Conservation (phyloP, 2,797 vertebrate species). For the Acanthurus leucopareius region DNA sequence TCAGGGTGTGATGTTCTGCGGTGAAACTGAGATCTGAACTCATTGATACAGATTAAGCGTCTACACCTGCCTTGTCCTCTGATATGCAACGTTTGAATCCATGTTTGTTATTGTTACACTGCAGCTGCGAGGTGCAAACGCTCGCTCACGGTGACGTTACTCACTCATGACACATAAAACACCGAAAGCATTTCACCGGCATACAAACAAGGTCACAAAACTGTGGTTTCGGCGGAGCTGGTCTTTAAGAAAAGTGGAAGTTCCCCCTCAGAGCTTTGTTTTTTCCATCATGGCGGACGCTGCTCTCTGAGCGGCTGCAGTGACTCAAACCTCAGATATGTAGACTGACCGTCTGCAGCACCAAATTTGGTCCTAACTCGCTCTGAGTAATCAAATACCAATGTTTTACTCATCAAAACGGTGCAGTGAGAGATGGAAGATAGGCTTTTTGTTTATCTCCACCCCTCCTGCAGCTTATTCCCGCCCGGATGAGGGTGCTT, state of each 20-base stretch:
- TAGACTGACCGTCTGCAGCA: constrained; percentile 45
- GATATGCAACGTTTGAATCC: no score
- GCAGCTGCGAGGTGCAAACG: no score
- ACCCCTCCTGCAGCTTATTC: background rate
- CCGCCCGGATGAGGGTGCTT: constrained; percentile 19
- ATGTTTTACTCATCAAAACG: constrained; percentile 41
- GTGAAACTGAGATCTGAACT: no score
- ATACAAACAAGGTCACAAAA: no score
- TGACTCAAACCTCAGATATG: constrained; percentile 75
- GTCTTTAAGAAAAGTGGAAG: background rate
- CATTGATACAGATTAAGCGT: no score
- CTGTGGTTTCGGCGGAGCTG: no score
- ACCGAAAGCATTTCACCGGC: no score
- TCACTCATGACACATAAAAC: no score
- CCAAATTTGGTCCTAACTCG: constrained; percentile 68
- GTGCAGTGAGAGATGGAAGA: constrained; percentile 50
- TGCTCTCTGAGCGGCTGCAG: constrained; percentile 36
- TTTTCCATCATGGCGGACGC: background rate
- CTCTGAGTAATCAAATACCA: constrained; percentile 62
- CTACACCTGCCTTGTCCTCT: no score
- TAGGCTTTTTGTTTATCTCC: constrained; percentile 43
- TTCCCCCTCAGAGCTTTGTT: constrained; percentile 12
- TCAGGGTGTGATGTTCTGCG: no score
- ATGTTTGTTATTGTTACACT: no score
- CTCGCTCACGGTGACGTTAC: no score